Conservation (phyloP, 2,797 vertebrate genomes). For the Artibeus jamaicensis region DNA sequence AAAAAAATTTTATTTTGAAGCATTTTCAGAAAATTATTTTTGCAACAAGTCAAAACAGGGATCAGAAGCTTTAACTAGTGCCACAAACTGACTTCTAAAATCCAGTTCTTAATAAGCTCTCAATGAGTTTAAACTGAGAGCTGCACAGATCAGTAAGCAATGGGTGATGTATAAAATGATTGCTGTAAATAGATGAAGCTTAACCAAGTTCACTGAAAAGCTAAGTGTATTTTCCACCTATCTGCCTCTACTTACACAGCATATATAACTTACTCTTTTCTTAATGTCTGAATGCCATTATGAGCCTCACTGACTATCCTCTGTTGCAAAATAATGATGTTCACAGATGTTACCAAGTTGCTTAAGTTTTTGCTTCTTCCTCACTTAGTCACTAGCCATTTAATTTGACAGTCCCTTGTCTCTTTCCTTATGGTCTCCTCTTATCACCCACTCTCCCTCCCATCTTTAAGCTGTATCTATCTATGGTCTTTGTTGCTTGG, state of each 20-base stretch:
- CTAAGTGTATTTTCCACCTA: neutral
- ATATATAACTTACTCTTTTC: neutral
- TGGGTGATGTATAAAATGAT: neutral
- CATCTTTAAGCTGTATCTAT: neutral
- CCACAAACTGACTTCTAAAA: neutral
- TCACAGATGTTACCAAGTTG: neutral
- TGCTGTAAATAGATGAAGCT: neutral
- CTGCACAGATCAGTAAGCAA: neutral
- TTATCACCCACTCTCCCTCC: neutral
- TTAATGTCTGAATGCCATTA: neutral
- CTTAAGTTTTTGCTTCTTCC: neutral
- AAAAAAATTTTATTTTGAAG: constrained; percentile 69
- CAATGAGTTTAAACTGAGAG: neutral
- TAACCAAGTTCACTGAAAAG: neutral
- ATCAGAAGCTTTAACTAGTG: neutral
- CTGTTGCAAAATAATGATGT: neutral
- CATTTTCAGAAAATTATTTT: constrained; percentile 52
- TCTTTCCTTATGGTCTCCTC: neutral
- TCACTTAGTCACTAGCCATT: neutral
- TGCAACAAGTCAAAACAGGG: neutral
- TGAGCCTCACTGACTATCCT: neutral
- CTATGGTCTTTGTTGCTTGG: neutral
- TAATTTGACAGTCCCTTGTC: neutral
- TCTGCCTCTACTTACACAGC: neutral
- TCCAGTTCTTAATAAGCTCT: neutral